A percentile compares a stretch with the other conserved stretches of the same genome.
Evolutionary conservation across 1,140 invertebrate species (phyloP).

Genomic region (Drosophila lacteicornis): DNA sequence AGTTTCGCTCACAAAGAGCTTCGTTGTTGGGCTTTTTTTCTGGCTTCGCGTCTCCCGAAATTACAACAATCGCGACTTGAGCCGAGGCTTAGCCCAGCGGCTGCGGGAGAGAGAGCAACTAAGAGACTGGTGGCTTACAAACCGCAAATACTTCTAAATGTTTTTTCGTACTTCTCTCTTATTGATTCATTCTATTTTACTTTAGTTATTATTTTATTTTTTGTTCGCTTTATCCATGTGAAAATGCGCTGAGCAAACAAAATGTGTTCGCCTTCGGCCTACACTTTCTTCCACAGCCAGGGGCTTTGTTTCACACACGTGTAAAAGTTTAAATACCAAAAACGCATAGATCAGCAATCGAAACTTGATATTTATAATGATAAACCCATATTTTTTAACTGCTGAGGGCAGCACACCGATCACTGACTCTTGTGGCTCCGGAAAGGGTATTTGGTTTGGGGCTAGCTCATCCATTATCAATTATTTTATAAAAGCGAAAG

Average conservation of each 20-base stretch:
- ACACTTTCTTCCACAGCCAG: conserved; percentile 45
- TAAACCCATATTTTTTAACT: not conserved
- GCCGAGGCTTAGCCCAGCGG: conserved; percentile 10
- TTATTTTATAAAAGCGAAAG: not conserved
- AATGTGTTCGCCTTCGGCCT: conserved; percentile 23
- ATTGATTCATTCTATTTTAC: conserved; percentile 37
- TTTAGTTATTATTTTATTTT: conserved; percentile 18
- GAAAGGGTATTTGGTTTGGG: not conserved
- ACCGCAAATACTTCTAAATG: conserved; percentile 71
- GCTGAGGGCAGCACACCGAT: no score
- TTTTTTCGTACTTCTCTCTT: conserved; percentile 46
- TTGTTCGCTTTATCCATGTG: conserved; percentile 31
- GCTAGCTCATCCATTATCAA: not conserved
- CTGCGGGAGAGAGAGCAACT: conserved; percentile 20
- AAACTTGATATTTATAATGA: conserved; percentile 7
- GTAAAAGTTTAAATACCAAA: not conserved
- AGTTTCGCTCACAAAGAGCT: conserved; percentile 78
- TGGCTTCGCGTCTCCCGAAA: conserved; percentile 37
- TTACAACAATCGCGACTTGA: conserved; percentile 57
- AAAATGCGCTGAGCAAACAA: conserved; percentile 69
- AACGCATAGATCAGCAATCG: conserved; percentile 6
- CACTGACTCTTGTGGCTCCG: not conserved
- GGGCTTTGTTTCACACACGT: conserved; percentile 45
- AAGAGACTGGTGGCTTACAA: conserved; percentile 53
- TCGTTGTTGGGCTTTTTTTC: conserved; percentile 59